Evolutionary conservation across 2,113 vertebrate species (phyloP).

Genomic region (Ammodytes marinus): DNA sequence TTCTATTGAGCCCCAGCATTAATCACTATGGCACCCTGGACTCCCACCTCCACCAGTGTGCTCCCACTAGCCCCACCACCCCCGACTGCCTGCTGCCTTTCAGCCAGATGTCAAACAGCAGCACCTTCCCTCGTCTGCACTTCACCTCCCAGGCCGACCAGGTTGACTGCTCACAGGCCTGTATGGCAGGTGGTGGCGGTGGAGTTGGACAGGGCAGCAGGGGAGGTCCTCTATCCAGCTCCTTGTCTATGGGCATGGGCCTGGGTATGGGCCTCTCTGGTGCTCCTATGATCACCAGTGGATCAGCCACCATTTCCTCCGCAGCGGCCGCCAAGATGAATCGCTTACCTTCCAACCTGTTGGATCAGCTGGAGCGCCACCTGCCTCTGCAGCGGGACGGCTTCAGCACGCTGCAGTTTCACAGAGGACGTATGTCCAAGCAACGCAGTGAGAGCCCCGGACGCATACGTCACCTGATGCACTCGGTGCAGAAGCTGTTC

Average conservation of each 20-base stretch:
- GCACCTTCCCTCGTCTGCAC: constrained; percentile 97
- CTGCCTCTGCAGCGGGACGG: constrained; percentile 95
- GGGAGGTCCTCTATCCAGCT: constrained; percentile 76
- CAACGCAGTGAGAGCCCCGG: constrained; percentile 97
- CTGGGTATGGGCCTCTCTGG: constrained; percentile 81
- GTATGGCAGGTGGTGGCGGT: constrained; percentile 65
- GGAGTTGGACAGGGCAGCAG: constrained; percentile 77
- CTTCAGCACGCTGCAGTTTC: constrained; percentile 98
- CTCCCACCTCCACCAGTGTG: constrained; percentile 88
- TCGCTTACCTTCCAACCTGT: constrained; percentile 93
- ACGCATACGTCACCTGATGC: constrained; percentile 96
- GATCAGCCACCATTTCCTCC: constrained; percentile 86
- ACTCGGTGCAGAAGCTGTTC: constrained; percentile 97
- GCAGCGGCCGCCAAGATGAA: constrained; percentile 87
- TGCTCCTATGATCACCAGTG: constrained; percentile 88
- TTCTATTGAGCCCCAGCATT: constrained; percentile 90
- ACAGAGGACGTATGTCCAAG: constrained; percentile 88
- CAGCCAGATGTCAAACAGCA: constrained; percentile 95
- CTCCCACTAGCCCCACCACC: constrained; percentile 82
- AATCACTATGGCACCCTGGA: constrained; percentile 93
- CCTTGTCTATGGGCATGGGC: constrained; percentile 85
- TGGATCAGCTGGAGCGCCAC: constrained; percentile 98
- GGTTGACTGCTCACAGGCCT: constrained; percentile 87
- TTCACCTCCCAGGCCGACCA: constrained; percentile 95
- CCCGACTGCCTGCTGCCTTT: constrained; percentile 94